Evolutionary conservation across 2,797 vertebrate species (phyloP), one percentile per base, ranked within the genome.

Genomic region (Gorsachius magnificus): DNA sequence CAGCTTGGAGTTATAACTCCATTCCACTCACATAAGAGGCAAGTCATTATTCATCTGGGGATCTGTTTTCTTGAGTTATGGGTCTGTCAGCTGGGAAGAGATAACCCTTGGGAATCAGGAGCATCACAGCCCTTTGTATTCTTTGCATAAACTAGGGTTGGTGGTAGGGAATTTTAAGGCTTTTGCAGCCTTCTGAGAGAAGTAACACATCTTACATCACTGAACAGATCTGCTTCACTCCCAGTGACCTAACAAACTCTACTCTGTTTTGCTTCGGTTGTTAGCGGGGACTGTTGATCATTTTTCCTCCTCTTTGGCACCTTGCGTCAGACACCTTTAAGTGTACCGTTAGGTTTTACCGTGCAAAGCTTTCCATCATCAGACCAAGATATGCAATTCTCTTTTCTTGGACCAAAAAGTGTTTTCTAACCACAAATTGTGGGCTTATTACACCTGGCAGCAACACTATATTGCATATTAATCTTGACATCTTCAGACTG

Each of bases 1-100:
- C 96, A 93, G 70, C 79, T 91, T 74, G 96, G 94, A 96, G 85
- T 96, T 97, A 94, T 75, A 78, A n/a, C 87, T 96, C 92, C 84
- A 48, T 91, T 90, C 56, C 80, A 14, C 83, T 95, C 90, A 28
- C 80, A 51, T 19, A 83, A 93, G 70, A 91, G 70, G 74, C 90
- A 72, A 58, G 53, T 78, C 87, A 70, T 97, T 85, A 94, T 80
- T 96, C 89, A 60, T 61, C 16, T 95, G 51, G 46, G 57, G 92
- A 78, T 95, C 90, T 96, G 92, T 77, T 95, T 89, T 87, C 87
- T 64, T 63, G 81, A 78, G 54, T 83, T 93, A 60, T 2, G 29
- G 68, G 43, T 71, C 65, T 0, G 0, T 94, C 89, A 88, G 48
- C 70, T 93, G 90, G 58, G 65, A 79, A 70, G 95, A 88, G 70